A percentile compares a stretch with the other conserved stretches of the same genome.
phyloP scores from a whole-genome alignment of 2,113 vertebrate species.

The Columba janthina region DNA sequence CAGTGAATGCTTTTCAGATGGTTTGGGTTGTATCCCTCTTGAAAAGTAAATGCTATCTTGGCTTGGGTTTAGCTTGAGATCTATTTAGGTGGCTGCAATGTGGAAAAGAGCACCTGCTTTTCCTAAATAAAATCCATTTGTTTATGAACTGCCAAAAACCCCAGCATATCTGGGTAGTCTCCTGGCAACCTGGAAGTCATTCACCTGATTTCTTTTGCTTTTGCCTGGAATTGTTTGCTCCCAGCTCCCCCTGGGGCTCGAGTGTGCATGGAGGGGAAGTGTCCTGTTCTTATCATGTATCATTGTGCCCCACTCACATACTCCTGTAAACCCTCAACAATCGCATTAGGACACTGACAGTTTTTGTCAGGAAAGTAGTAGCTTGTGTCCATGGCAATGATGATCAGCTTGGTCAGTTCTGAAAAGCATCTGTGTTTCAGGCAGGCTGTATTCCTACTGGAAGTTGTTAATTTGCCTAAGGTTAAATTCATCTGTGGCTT shows the following conservation, averaged over 20 bases:
- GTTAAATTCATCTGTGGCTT: background rate
- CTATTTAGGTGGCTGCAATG: background rate
- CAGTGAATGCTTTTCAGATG: background rate
- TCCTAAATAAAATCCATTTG: conserved; percentile 17
- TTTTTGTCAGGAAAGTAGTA: background rate
- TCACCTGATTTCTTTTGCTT: conserved; percentile 7
- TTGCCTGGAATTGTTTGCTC: background rate
- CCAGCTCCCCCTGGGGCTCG: background rate
- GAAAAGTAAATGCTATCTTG: background rate
- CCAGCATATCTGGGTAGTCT: background rate
- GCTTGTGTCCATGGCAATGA: background rate
- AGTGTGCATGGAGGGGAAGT: background rate
- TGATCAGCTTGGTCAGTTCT: background rate
- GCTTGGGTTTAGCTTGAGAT: background rate
- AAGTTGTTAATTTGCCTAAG: conserved; percentile 8
- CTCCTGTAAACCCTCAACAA: background rate
- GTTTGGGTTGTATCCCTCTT: background rate
- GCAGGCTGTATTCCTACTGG: background rate
- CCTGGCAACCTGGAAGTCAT: background rate
- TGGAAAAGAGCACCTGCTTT: background rate
- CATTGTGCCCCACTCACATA: background rate
- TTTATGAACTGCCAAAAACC: background rate
- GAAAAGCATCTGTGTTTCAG: background rate
- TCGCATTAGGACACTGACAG: background rate
- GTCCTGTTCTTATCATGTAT: background rate